Evolutionary conservation across 2,113 vertebrate species (phyloP), one percentile per base, ranked within the genome.

Genomic region (Hyaena hyaena): DNA sequence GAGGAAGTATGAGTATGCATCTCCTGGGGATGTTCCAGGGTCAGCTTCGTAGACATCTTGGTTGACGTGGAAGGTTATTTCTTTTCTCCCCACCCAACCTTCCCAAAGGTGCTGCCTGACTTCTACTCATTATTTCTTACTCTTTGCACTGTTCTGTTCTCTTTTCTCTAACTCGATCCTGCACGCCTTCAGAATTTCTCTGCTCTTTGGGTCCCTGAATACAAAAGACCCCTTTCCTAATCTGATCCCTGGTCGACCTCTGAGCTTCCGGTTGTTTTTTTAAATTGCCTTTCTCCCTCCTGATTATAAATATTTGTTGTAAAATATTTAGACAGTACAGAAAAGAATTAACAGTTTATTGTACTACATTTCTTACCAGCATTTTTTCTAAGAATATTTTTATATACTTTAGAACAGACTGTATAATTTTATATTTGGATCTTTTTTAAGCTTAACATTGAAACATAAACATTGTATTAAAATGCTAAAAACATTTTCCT

Each of bases 351-450:
- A 61, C 24, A 53, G 61, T 80, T 88, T 48, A 63, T 79, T 28
- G 12, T 45, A 79, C 53, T 33, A 15, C 87, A 65, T 79, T 65
- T 93, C 53, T 73, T 58, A 76, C n/a, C 69, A 55, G 85, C 58
- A 61, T 71, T 79, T 88, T 95, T 88, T 86, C 74, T 35, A 61
- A 88, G 90, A 50, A 73, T 55, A 65, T 90, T 85, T 93, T 93
- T 69, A 92, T 68, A 71, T 48, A 74, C 45, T 80, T 93, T 69
- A 89, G 80, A 88, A 93, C 17, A 93, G 45, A 86, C 35, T n/a
- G 15, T 50, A 15, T 69, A 92, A 53, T 88, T 95, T 96, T 88
- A 26, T 77, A n/a, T 88, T 17, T 58, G 45, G 50, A 55, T 79
- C 53, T 92, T 76, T 92, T 91, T 95, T 17, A 65, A 48, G 85